Evolutionary conservation across 1,140 invertebrate genomes (phyloP).

Genomic region (Psix sp.): DNA sequence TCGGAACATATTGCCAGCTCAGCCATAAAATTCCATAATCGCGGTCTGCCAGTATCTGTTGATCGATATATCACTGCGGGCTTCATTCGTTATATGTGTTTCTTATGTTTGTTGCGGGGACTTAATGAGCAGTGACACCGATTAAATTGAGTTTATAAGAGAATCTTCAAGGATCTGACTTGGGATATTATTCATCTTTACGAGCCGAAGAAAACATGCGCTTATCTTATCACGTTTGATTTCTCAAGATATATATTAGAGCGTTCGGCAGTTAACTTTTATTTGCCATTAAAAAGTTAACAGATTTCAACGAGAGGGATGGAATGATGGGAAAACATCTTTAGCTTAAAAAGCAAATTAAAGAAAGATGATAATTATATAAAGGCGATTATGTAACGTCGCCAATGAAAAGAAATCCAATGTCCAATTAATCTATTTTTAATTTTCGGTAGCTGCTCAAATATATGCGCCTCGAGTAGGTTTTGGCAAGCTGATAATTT

Average conservation of each 20-base stretch:
- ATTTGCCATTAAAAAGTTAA: conserved; percentile 50
- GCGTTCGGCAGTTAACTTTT: conserved; percentile 44
- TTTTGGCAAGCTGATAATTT: not conserved
- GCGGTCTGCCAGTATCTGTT: conserved; percentile 47
- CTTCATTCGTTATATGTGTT: conserved; percentile 35
- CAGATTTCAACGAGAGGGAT: conserved; percentile 24
- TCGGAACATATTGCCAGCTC: conserved; percentile 44
- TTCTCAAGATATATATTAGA: conserved; percentile 5
- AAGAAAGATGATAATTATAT: not conserved
- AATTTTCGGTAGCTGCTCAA: too few relatives aligned
- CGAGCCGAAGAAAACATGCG: conserved; percentile 33
- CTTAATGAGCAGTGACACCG: conserved; percentile 46
- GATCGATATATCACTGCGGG: conserved; percentile 53
- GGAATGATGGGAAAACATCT: conserved; percentile 12
- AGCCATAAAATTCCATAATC: conserved; percentile 49
- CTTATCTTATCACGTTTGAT: conserved; percentile 48
- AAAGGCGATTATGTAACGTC: too few relatives aligned
- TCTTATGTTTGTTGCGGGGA: conserved; percentile 23
- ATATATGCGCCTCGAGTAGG: too few relatives aligned
- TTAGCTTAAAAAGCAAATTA: not conserved
- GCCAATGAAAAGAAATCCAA: too few relatives aligned
- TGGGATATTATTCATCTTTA: conserved; percentile 50
- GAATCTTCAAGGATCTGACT: conserved; percentile 45
- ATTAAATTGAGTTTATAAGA: conserved; percentile 26
- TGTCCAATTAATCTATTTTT: too few relatives aligned